A percentile compares a stretch with the other conserved stretches of the same genome.
phyloP scores from a whole-genome alignment of 35 echinoderm and acorn worm genomes.

The Hemicentrotus pulcherrimus region DNA sequence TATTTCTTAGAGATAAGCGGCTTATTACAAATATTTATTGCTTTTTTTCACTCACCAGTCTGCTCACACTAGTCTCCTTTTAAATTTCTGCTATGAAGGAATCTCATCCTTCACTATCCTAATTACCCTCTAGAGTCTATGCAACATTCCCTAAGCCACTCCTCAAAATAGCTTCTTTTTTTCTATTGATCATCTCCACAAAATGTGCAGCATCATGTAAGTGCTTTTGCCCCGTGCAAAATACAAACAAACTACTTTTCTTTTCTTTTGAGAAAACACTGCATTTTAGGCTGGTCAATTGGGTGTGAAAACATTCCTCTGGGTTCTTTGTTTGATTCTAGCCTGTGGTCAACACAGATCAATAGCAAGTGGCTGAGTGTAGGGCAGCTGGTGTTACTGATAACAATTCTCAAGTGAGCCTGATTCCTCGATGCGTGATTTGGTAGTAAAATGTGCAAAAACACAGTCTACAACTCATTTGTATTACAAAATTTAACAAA shows the following conservation, averaged over 20 bases:
- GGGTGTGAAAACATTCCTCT: slow-evolving; percentile 12
- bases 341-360: slow-evolving; percentile 3
- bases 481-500: too few relatives aligned
- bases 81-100: too few relatives aligned
- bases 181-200: not conserved
- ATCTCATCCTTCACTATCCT: not conserved
- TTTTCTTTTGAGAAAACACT: not conserved
- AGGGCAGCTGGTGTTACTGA: slow-evolving; percentile 29
- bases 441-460: too few relatives aligned
- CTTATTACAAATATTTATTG: too few relatives aligned
- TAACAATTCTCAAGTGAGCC: slow-evolving; percentile 6
- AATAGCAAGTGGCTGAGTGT: not conserved
- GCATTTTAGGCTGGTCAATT: not conserved
- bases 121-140: not conserved
- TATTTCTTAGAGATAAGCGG: too few relatives aligned
- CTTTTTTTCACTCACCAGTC: too few relatives aligned
- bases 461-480: too few relatives aligned
- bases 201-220: not conserved
- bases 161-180: not conserved
- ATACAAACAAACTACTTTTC: not conserved
- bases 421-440: too few relatives aligned
- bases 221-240: not conserved
- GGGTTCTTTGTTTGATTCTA: not conserved
- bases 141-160: too few relatives aligned
- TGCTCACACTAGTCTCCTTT: too few relatives aligned